phyloP scores from a whole-genome alignment of 2,888 invertebrate species.

The Trichopoda pennipes region DNA sequence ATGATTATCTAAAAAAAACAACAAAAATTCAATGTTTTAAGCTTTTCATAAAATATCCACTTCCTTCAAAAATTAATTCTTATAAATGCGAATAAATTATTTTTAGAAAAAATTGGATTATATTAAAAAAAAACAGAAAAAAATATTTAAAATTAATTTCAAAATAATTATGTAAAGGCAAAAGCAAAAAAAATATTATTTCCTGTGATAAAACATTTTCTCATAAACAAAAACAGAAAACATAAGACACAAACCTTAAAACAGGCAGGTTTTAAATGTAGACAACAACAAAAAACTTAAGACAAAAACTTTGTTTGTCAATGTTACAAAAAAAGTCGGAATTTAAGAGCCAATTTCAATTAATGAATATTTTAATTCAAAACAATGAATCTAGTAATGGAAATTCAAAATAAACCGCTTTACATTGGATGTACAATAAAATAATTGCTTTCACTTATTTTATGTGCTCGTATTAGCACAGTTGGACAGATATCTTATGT shows the following conservation, averaged over 20 bases:
- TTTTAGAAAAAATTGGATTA: no score
- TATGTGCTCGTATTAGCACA: slow-evolving; percentile 25
- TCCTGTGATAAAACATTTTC: slow-evolving; percentile 11
- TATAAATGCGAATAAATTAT: no score
- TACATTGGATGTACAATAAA: slow-evolving; percentile 10
- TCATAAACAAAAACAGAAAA: slow-evolving; percentile 29
- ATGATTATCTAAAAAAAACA: no score
- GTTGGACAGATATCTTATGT: slow-evolving; percentile 7
- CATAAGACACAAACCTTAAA: background rate
- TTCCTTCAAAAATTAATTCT: no score
- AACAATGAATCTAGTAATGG: slow-evolving; percentile 31
- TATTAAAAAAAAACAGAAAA: no score
- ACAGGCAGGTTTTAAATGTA: slow-evolving; percentile 3
- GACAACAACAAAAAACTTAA: slow-evolving; percentile 54
- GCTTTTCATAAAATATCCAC: no score
- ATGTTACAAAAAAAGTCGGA: background rate
- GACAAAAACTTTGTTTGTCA: slow-evolving; percentile 33
- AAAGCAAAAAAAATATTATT: background rate
- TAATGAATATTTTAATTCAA: slow-evolving; percentile 15
- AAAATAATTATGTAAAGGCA: slow-evolving; percentile 16
- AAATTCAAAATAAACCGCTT: slow-evolving; percentile 9
- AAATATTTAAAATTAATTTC: background rate
- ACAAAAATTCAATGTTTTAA: no score
- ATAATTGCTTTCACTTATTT: slow-evolving; percentile 48
- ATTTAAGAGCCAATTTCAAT: slow-evolving; percentile 23